Conservation (phyloP, 2,113 vertebrate species). For the Indri indri region DNA sequence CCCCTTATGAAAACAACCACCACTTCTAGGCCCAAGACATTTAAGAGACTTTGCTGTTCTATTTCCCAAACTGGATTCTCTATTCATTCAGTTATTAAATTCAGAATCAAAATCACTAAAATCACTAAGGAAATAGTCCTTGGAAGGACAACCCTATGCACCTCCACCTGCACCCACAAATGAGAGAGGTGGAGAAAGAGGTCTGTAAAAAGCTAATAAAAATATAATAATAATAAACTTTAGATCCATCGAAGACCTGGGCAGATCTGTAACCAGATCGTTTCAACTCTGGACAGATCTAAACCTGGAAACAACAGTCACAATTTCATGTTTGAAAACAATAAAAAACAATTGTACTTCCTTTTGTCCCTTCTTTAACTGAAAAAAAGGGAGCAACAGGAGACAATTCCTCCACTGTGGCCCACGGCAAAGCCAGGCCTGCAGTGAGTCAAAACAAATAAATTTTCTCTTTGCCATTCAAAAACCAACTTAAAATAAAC, state of each 20-base stretch:
- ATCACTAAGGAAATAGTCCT: constrained; percentile 16
- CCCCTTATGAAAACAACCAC: constrained; percentile 67
- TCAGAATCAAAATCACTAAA: constrained; percentile 53
- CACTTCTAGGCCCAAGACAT: constrained; percentile 9
- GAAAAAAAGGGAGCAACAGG: constrained; percentile 44
- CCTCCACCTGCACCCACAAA: not conserved
- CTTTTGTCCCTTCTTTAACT: constrained; percentile 36
- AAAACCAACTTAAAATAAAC: constrained; percentile 66
- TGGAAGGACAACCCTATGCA: not conserved
- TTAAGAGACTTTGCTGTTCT: constrained; percentile 65
- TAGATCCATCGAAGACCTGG: not conserved
- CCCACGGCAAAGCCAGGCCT: constrained; percentile 1
- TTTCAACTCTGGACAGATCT: constrained; percentile 30
- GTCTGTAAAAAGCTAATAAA: not conserved
- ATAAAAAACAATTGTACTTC: constrained; percentile 22
- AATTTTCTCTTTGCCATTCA: constrained; percentile 55
- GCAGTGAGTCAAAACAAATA: constrained; percentile 35
- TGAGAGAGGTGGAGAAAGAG: not conserved
- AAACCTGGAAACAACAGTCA: constrained; percentile 40
- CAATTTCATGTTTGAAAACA: constrained; percentile 54
- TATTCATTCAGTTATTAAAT: constrained; percentile 20
- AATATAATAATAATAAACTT: not conserved
- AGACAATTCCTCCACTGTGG: constrained; percentile 59
- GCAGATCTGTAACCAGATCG: not conserved
- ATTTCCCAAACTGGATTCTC: constrained; percentile 40